These are phyloP conservation scores for Melanostigma gelatinosum DNA, from an alignment of 2,113 vertebrate species.

Conservation along the genomic window DNA sequence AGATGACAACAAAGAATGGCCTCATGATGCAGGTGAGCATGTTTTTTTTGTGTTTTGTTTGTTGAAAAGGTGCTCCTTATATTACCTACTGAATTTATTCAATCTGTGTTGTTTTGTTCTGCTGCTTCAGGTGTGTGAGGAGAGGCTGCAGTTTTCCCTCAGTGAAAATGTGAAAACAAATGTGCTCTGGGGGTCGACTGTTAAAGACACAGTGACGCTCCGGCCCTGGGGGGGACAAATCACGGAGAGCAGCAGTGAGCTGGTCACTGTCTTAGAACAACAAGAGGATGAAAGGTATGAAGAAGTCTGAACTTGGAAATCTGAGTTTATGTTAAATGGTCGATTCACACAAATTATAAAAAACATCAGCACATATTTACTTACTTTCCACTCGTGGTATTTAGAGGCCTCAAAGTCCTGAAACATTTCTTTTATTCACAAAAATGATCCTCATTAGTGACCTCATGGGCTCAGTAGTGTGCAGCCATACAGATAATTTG, in stretches of 20 bases:
- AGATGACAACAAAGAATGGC: constrained; percentile 83
- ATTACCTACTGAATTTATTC: neutral
- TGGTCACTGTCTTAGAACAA: constrained; percentile 49
- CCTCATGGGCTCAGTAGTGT: neutral
- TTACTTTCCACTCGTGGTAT: neutral
- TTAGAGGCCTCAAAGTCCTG: neutral
- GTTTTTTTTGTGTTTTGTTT: neutral
- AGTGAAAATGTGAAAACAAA: constrained; percentile 91
- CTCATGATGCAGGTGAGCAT: constrained; percentile 87
- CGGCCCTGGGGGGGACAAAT: constrained; percentile 78
- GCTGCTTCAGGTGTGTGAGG: constrained; percentile 88
- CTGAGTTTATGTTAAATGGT: neutral
- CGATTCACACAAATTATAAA: neutral
- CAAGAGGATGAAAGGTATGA: constrained; percentile 71
- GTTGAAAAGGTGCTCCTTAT: neutral
- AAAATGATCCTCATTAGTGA: neutral
- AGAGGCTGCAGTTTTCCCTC: constrained; percentile 89
- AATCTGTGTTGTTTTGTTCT: constrained; percentile 6
- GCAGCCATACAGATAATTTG: neutral
- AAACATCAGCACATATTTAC: neutral
- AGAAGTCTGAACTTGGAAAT: neutral
- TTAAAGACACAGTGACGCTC: constrained; percentile 75
- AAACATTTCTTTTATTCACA: neutral
- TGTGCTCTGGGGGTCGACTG: constrained; percentile 83
- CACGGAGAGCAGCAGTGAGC: constrained; percentile 55